Percentiles rank a stretch among this genome's conserved stretches.
Conservation (phyloP, 2,113 vertebrate genomes). For the Brevimyrus niger region DNA sequence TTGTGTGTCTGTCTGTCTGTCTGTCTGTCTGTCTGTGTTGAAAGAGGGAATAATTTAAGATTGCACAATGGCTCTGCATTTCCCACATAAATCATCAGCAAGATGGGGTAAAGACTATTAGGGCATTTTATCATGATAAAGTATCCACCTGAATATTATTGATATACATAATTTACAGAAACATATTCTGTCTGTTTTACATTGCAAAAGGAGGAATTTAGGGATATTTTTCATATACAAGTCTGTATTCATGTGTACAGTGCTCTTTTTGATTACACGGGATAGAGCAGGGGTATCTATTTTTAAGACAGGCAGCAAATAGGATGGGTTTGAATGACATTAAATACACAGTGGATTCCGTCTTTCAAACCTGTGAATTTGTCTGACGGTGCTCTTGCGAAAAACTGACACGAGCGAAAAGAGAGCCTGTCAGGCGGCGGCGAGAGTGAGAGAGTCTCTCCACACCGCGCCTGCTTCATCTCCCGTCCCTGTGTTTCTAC, state of each 20-base stretch:
- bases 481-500: not conserved
- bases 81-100: not conserved
- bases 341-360: constrained; percentile 14
- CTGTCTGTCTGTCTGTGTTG: not conserved
- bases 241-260: not conserved
- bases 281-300: not conserved
- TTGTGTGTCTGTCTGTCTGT: no score
- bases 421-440: constrained; percentile 5
- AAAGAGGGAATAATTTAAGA: not conserved
- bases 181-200: not conserved
- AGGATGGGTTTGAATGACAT: constrained; percentile 23
- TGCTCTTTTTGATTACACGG: constrained; percentile 7
- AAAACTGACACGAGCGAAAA: constrained; percentile 7
- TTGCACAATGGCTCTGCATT: not conserved
- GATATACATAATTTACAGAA: not conserved
- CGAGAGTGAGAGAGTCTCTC: constrained; percentile 14
- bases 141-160: not conserved
- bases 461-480: not conserved
- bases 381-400: not conserved
- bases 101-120: not conserved
- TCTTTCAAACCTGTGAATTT: constrained; percentile 13
- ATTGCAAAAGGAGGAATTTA: not conserved
- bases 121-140: not conserved
- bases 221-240: not conserved
- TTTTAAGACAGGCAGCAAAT: not conserved